phyloP scores from a whole-genome alignment of 2,888 invertebrate species.

The Geotrupes spiniger region DNA sequence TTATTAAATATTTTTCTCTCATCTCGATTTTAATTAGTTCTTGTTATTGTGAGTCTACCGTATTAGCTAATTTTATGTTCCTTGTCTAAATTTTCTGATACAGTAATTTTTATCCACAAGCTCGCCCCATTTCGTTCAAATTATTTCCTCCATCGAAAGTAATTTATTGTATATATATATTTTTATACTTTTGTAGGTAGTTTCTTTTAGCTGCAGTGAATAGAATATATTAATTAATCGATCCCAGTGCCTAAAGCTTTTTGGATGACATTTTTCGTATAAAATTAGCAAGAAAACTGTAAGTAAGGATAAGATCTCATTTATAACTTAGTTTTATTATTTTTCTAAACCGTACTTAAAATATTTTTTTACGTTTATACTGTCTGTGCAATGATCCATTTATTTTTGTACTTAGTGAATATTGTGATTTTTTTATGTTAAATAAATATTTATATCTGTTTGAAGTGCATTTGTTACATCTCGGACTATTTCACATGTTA shows the following conservation, averaged over 20 bases:
- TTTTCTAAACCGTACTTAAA: constrained; percentile 1
- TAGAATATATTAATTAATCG: constrained; percentile 14
- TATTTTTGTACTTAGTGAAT: constrained; percentile 23
- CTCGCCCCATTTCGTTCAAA: not conserved
- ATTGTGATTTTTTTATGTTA: constrained; percentile 23
- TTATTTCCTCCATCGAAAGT: constrained; percentile 1
- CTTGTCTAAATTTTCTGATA: too few relatives aligned
- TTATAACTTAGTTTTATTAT: constrained; percentile 3
- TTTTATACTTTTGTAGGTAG: constrained; percentile 11
- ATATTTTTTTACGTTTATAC: constrained; percentile 4
- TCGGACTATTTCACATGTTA: too few relatives aligned
- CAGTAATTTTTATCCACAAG: not conserved
- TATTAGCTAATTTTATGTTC: too few relatives aligned
- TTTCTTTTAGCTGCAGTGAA: constrained; percentile 19
- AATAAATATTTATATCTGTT: constrained; percentile 28
- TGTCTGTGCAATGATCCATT: constrained; percentile 28
- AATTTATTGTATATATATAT: constrained; percentile 2
- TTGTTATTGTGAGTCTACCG: too few relatives aligned
- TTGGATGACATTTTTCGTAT: constrained; percentile 20
- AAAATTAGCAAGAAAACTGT: constrained; percentile 5
- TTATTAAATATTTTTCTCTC: too few relatives aligned
- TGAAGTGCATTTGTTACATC: constrained; percentile 12
- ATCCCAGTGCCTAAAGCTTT: constrained; percentile 25
- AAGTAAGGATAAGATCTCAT: constrained; percentile 13
- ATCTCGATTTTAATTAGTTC: too few relatives aligned